Conservation (phyloP, 2,888 invertebrate species). For the Hirtodrosophila alboralis region DNA sequence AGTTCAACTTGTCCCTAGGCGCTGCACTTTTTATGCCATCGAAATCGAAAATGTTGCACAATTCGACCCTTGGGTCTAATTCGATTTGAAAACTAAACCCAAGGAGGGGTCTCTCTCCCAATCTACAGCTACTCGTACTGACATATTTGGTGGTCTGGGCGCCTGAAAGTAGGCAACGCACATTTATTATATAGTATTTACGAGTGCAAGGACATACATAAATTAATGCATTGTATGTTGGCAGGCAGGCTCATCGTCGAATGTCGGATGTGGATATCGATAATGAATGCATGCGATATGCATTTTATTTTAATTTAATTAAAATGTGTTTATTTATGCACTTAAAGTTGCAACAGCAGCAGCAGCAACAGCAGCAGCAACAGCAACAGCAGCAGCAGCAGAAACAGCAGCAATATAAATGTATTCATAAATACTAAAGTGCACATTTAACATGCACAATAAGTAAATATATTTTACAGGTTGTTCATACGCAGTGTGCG, state of each 20-base stretch:
- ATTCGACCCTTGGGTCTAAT: slow-evolving; percentile 72
- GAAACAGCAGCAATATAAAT: slow-evolving; percentile 29
- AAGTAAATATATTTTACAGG: slow-evolving; percentile 38
- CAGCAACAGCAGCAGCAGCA: slow-evolving; percentile 15
- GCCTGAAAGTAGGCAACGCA: slow-evolving; percentile 38
- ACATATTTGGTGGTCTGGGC: not conserved
- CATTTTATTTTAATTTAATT: slow-evolving; percentile 77
- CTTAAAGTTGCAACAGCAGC: slow-evolving; percentile 58
- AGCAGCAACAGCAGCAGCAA: slow-evolving; percentile 14
- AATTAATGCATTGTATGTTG: slow-evolving; percentile 66
- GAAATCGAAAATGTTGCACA: slow-evolving; percentile 69
- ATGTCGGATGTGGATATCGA: slow-evolving; percentile 58
- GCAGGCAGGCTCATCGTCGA: slow-evolving; percentile 34
- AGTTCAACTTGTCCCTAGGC: slow-evolving; percentile 49
- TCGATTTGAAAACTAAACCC: slow-evolving; percentile 70
- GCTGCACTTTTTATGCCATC: slow-evolving; percentile 44
- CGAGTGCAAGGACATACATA: slow-evolving; percentile 31
- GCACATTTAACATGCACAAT: slow-evolving; percentile 54
- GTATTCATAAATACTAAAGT: slow-evolving; percentile 49
- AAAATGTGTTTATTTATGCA: slow-evolving; percentile 78
- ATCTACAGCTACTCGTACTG: not conserved
- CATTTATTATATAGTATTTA: slow-evolving; percentile 19
- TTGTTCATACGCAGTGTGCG: slow-evolving; percentile 44
- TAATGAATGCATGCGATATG: slow-evolving; percentile 61
- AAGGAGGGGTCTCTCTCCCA: slow-evolving; percentile 16